Evolutionary conservation across 2,888 invertebrate genomes (phyloP), one percentile per base, ranked within the genome.

Genomic region (Melieria omissa): DNA sequence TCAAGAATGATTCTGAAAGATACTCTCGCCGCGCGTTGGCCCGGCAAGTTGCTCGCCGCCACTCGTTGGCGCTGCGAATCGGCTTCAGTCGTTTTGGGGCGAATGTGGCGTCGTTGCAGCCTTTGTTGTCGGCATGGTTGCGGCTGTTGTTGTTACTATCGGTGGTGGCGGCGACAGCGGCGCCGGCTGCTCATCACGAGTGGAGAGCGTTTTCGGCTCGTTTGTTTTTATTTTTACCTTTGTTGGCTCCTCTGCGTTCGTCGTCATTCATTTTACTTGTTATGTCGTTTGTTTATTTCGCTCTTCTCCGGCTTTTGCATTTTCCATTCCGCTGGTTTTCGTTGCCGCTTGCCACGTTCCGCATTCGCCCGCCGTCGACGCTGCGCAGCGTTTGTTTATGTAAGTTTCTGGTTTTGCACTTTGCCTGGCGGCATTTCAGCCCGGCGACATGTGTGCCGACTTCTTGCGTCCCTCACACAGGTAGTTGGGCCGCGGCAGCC

Each of bases 1-100:
- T 85, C 81, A 84, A 85, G 86, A 85, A 85, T 85, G 84, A 86
- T 85, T 85, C 85, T 85, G 79, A 77, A 44, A 52, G 55, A 54
- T 42, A 54, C 66, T 66, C 62, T 41, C 42, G 55, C 46, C 29
- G 29, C 29, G 29, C 29, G 46, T 9, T 52, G 63, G 29, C 29
- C 29, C 29, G 29, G 29, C 29, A 29, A 29, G 41, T 72, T 67
- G 58, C 42, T 67, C 47, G 60, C 60, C 49, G 52, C 49, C 52
- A 42, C 41, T 49, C 49, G 65, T 55, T 58, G 57, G 14, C 68
- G 64, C 54, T 47, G 44, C 10, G 45, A 60, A 42, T 60, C 60
- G 44, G 52, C 52, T 29, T 6, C 14, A 4, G 12, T 12, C 52
- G 52, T n/a, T 14, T 52, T 52, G 12, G 45, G 47, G 44, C 49